Conservation (phyloP, 2,888 invertebrate species). For the Nomada hirtipes region DNA sequence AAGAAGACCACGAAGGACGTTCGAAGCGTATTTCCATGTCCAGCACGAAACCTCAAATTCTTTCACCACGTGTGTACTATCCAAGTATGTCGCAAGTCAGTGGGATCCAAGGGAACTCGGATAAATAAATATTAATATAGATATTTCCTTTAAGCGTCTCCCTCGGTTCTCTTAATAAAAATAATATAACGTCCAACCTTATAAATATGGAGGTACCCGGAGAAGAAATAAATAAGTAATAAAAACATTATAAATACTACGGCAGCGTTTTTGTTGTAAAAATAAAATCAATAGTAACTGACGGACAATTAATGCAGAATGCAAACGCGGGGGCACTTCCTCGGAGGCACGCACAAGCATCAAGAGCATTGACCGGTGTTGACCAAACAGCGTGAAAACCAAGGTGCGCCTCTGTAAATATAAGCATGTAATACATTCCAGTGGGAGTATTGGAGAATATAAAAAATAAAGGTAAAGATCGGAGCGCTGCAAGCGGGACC, state of each 20-base stretch:
- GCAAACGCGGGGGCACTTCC: constrained; percentile 21
- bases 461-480: constrained; percentile 35
- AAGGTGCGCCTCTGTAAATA: constrained; percentile 59
- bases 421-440: constrained; percentile 45
- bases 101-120: background rate
- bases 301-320: constrained; percentile 20
- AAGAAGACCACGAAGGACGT: constrained; percentile 49
- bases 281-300: no score
- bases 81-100: constrained; percentile 8
- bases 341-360: constrained; percentile 43
- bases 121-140: background rate
- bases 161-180: background rate
- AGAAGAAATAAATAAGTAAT: background rate
- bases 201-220: background rate
- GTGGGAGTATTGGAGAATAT: constrained; percentile 43
- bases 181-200: background rate
- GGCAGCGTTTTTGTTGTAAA: background rate
- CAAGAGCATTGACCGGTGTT: constrained; percentile 75
- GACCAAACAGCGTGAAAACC: constrained; percentile 69
- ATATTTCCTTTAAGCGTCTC: background rate
- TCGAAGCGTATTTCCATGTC: constrained; percentile 38
- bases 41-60: constrained; percentile 55
- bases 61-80: constrained; percentile 15
- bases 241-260: background rate
- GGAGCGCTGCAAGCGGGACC: background rate